phyloP scores from a whole-genome alignment of 1,140 invertebrate species.

The Luehdorfia chinensis region DNA sequence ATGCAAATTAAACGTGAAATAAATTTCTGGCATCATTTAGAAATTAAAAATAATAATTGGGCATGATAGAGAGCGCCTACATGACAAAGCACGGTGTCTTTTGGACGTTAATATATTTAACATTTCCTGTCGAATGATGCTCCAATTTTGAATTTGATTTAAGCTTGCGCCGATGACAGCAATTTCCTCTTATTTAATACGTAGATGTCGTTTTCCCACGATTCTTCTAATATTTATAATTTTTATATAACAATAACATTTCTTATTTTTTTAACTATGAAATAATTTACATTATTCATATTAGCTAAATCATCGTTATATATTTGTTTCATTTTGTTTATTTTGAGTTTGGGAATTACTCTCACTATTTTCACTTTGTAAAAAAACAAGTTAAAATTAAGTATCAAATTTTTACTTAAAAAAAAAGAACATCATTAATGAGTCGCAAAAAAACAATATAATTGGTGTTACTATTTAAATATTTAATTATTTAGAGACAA shows the following conservation, averaged over 20 bases:
- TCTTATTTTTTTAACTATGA: too few relatives aligned
- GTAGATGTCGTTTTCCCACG: constrained; percentile 40
- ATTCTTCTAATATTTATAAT: constrained; percentile 41
- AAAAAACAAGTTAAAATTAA: too few relatives aligned
- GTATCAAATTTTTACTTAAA: too few relatives aligned
- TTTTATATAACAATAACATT: too few relatives aligned
- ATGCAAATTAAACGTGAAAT: constrained; percentile 10
- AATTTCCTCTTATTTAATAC: constrained; percentile 59
- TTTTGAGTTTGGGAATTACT: too few relatives aligned
- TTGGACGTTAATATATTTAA: constrained; percentile 62
- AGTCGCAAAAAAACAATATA: constrained; percentile 8
- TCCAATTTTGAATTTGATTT: constrained; percentile 73
- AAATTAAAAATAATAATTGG: constrained; percentile 39
- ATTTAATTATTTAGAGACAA: constrained; percentile 45
- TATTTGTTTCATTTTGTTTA: too few relatives aligned
- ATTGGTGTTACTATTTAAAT: constrained; percentile 9
- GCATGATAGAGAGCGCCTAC: constrained; percentile 36
- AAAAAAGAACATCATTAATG: too few relatives aligned
- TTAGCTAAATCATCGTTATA: too few relatives aligned
- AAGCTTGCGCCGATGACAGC: constrained; percentile 57
- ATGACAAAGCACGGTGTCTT: constrained; percentile 46
- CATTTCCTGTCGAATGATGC: constrained; percentile 65
- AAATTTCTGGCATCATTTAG: constrained; percentile 11
- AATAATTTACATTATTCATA: too few relatives aligned
- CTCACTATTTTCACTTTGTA: too few relatives aligned